Evolutionary conservation across 1,140 invertebrate genomes (phyloP).

Genomic region (Galleria mellonella): DNA sequence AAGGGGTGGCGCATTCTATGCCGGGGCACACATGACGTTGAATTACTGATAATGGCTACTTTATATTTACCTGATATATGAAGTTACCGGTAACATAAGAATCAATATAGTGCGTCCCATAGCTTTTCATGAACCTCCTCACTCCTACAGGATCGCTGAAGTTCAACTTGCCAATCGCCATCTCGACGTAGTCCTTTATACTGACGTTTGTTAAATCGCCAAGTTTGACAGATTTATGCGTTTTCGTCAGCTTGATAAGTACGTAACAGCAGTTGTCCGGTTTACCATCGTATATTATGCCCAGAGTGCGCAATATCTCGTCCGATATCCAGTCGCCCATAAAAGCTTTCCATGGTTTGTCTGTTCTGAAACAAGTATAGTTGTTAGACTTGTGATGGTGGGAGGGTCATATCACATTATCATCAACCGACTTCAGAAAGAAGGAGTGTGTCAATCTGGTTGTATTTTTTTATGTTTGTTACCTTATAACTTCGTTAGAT

Average conservation of each 20-base stretch:
- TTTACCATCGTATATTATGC: conserved; percentile 80
- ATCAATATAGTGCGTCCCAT: conserved; percentile 85
- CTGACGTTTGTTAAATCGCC: conserved; percentile 66
- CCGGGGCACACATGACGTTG: too few species aligned
- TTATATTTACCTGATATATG: conserved; percentile 85
- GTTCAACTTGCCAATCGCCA: conserved; percentile 77
- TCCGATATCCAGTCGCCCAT: conserved; percentile 80
- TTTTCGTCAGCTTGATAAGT: conserved; percentile 79
- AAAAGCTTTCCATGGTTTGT: conserved; percentile 85
- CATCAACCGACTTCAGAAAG: too few species aligned
- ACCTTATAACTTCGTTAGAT: too few species aligned
- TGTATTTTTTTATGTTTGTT: too few species aligned
- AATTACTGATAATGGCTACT: too few species aligned
- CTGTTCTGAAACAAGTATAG: conserved; percentile 65
- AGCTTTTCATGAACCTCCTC: conserved; percentile 81
- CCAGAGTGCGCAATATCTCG: conserved; percentile 79
- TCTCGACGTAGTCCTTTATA: conserved; percentile 76
- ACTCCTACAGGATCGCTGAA: conserved; percentile 79
- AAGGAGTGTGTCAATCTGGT: too few species aligned
- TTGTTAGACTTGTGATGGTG: too few species aligned
- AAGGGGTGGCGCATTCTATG: too few species aligned
- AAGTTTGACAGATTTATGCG: conserved; percentile 75
- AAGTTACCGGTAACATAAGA: conserved; percentile 85
- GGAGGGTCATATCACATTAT: too few species aligned
- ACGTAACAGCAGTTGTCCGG: conserved; percentile 83